A percentile compares a stretch with the other conserved stretches of the same genome.
phyloP scores from a whole-genome alignment of 2,797 vertebrate genomes.

The Amblyraja radiata region DNA sequence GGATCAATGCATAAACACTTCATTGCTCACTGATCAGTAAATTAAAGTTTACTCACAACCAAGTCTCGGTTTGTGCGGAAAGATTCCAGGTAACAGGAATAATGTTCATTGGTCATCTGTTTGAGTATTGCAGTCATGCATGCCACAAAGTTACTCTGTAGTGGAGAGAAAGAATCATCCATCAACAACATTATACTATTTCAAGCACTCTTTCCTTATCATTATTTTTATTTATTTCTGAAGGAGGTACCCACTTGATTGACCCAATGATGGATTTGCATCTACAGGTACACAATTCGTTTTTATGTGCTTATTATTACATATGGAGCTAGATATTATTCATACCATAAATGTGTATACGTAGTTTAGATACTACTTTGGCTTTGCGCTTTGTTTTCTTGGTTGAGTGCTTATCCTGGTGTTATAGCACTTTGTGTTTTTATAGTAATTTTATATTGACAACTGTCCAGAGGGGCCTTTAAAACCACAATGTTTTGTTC shows the following conservation, averaged over 20 bases:
- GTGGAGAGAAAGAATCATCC: slow-evolving; percentile 43
- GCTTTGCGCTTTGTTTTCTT: not conserved
- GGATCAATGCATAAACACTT: not conserved
- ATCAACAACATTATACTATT: not conserved
- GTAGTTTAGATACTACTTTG: too few species aligned
- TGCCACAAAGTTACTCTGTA: slow-evolving; percentile 86
- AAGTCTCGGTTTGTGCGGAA: slow-evolving; percentile 76
- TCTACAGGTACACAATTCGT: too few species aligned
- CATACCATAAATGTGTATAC: too few species aligned
- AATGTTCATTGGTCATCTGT: slow-evolving; percentile 88
- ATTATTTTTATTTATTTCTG: not conserved
- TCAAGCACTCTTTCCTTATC: not conserved
- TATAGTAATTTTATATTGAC: not conserved
- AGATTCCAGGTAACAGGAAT: slow-evolving; percentile 81
- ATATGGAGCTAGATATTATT: too few species aligned
- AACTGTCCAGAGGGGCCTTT: not conserved
- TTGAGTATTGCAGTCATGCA: slow-evolving; percentile 93
- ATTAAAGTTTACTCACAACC: slow-evolving; percentile 67
- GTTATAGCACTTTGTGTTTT: too few species aligned
- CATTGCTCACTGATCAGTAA: not conserved
- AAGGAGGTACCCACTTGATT: too few species aligned
- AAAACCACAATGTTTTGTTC: not conserved
- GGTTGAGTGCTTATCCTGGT: too few species aligned
- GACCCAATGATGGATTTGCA: too few species aligned
- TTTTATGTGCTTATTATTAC: too few species aligned